phyloP scores from a whole-genome alignment of 2,797 vertebrate genomes.

The Macropodus opercularis region DNA sequence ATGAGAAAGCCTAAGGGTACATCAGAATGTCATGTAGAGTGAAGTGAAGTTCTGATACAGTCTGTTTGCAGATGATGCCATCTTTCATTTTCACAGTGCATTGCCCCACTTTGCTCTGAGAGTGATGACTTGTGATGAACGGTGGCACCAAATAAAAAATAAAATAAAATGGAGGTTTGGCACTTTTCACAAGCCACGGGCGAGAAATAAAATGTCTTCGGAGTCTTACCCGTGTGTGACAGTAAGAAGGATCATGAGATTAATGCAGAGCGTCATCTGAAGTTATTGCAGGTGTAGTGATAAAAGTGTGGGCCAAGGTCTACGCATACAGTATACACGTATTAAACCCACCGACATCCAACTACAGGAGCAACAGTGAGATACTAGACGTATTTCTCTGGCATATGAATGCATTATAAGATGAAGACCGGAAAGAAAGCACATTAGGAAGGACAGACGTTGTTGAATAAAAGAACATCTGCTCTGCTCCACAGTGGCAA shows the following conservation, averaged over 20 bases:
- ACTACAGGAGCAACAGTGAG: background rate
- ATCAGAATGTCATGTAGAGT: too few species aligned
- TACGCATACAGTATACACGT: too few species aligned
- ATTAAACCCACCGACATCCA: too few species aligned
- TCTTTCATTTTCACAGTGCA: conserved; percentile 9
- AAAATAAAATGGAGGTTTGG: conserved; percentile 22
- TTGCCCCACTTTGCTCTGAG: conserved; percentile 9
- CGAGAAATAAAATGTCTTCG: conserved; percentile 48
- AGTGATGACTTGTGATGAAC: conserved; percentile 19
- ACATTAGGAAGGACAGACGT: conserved; percentile 3
- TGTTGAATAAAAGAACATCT: conserved; percentile 21
- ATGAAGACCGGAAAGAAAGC: background rate
- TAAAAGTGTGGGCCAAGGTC: conserved; percentile 16
- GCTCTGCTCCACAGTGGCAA: background rate
- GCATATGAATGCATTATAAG: background rate
- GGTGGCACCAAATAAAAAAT: too few species aligned
- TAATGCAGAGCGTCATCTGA: conserved; percentile 51
- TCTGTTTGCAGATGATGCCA: conserved; percentile 24
- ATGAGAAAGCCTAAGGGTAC: too few species aligned
- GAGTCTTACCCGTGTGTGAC: conserved; percentile 59
- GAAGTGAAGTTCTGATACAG: too few species aligned
- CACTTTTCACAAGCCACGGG: conserved; percentile 22
- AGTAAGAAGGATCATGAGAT: conserved; percentile 63
- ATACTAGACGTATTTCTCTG: background rate
- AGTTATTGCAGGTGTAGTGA: conserved; percentile 46